These are phyloP conservation scores for Helarctos malayanus DNA, from an alignment of 2,797 vertebrate genomes.

Conservation along the genomic window DNA sequence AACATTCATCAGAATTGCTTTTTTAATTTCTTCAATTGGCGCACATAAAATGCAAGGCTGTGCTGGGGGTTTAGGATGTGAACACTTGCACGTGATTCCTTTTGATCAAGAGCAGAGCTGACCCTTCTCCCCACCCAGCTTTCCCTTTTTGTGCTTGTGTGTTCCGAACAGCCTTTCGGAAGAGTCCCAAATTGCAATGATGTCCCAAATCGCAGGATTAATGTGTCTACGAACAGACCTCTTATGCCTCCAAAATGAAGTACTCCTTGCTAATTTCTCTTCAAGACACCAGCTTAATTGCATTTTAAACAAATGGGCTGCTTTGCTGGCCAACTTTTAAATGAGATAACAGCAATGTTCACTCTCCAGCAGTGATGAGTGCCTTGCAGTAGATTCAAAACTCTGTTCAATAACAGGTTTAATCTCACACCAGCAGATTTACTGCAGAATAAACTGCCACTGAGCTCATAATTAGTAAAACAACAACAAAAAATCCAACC, in stretches of 20 bases:
- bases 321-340: conserved; percentile 96
- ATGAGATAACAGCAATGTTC: conserved; percentile 95
- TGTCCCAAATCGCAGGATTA: conserved; percentile 94
- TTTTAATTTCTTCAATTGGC: conserved; percentile 61
- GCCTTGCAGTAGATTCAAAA: conserved; percentile 94
- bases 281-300: conserved; percentile 96
- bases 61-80: conserved; percentile 3
- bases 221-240: conserved; percentile 93
- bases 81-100: neutral
- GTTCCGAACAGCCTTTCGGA: conserved; percentile 81
- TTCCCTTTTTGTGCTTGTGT: conserved; percentile 76
- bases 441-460: conserved; percentile 94
- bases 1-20: conserved; percentile 46
- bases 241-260: conserved; percentile 95
- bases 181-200: conserved; percentile 86
- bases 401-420: conserved; percentile 95
- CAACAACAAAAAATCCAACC: conserved; percentile 87
- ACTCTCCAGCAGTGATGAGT: conserved; percentile 96
- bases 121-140: conserved; percentile 63
- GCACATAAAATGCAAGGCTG: neutral
- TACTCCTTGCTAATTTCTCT: conserved; percentile 96
- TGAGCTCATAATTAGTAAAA: conserved; percentile 94
- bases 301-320: conserved; percentile 97
- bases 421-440: conserved; percentile 95
- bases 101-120: conserved; percentile 71